These are phyloP conservation scores for Rallus limicola DNA, from an alignment of 2,113 vertebrate species.

Conservation along the genomic window DNA sequence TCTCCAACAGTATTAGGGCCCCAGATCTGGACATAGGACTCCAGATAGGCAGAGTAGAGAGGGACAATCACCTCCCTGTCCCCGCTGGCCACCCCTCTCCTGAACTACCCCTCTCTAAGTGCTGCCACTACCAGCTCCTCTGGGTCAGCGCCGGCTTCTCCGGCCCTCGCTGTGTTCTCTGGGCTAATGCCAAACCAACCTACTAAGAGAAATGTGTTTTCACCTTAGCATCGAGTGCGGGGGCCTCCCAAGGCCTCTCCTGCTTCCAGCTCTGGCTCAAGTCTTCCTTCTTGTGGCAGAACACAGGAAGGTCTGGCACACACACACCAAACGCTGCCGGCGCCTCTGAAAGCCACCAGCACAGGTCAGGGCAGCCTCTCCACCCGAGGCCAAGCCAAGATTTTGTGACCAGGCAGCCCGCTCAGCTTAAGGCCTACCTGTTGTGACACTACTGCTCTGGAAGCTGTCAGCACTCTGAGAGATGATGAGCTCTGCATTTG, in stretches of 20 bases:
- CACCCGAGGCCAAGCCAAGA: background rate
- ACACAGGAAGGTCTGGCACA: background rate
- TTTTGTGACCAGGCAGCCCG: background rate
- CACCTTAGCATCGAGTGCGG: fast-evolving
- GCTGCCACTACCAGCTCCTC: background rate
- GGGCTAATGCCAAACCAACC: no score
- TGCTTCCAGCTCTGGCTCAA: background rate
- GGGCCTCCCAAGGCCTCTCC: background rate
- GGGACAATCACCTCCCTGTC: no score
- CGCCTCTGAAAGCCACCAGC: background rate
- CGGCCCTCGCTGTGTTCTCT: background rate
- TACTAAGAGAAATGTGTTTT: background rate
- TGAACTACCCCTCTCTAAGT: no score
- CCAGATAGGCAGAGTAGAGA: no score
- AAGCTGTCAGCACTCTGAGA: background rate
- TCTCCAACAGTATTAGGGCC: no score
- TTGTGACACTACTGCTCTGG: no score
- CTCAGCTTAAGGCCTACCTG: background rate
- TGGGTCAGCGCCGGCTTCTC: fast-evolving
- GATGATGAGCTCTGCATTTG: no score
- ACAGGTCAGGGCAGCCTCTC: no score
- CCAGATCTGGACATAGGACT: no score
- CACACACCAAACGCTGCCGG: background rate
- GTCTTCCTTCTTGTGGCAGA: background rate
- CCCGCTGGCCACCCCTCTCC: no score